A percentile compares a stretch with the other conserved stretches of the same genome.
Conservation (phyloP, 2,888 invertebrate species). For the Pollenia angustigena region DNA sequence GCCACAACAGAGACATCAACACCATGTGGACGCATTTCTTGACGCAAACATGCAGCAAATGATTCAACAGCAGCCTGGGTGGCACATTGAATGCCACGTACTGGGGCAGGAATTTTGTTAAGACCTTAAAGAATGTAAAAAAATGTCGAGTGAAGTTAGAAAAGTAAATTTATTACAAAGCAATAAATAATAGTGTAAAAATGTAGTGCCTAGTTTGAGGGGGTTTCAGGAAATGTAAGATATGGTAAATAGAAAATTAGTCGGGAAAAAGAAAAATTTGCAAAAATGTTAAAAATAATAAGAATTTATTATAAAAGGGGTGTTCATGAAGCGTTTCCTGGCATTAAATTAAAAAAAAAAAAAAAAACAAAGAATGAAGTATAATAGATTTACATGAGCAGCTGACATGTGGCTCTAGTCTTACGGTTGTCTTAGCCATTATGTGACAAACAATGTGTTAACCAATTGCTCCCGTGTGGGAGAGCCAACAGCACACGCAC, state of each 20-base stretch:
- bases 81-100: constrained; percentile 92
- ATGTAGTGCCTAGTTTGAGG: constrained; percentile 14
- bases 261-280: not conserved
- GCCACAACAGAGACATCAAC: constrained; percentile 94
- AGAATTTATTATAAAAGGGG: too few relatives aligned
- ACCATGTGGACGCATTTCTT: constrained; percentile 91
- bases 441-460: too few relatives aligned
- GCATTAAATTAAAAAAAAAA: too few relatives aligned
- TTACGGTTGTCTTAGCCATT: too few relatives aligned
- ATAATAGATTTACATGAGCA: too few relatives aligned
- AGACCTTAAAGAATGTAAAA: constrained; percentile 82
- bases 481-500: too few relatives aligned
- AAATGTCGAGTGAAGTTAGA: not conserved
- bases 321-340: too few relatives aligned
- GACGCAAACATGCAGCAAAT: constrained; percentile 90
- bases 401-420: too few relatives aligned
- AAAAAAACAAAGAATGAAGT: too few relatives aligned
- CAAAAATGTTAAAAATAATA: too few relatives aligned
- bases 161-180: not conserved
- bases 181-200: constrained; percentile 49
- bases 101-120: constrained; percentile 91
- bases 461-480: too few relatives aligned
- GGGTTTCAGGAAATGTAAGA: not conserved
- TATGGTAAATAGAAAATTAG: not conserved
- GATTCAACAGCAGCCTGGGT: constrained; percentile 91